These are phyloP conservation scores for Deroplatys truncata DNA, from an alignment of 2,888 invertebrate species.

Conservation along the genomic window DNA sequence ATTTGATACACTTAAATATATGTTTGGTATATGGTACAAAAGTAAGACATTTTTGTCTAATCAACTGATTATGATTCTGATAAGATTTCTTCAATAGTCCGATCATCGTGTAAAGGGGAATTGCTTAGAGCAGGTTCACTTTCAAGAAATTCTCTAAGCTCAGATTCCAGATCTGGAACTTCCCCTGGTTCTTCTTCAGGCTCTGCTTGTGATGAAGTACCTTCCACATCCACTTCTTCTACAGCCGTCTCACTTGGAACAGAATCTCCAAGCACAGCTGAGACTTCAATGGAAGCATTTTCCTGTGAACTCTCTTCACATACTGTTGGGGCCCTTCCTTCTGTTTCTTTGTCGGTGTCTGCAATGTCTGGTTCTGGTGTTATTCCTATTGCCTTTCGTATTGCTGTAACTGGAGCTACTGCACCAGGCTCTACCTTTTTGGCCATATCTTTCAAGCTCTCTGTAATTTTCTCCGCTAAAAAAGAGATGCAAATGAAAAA, in stretches of 20 bases:
- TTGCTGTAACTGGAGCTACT: conserved; percentile 61
- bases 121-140: conserved; percentile 57
- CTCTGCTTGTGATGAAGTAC: conserved; percentile 27
- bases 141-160: conserved; percentile 66
- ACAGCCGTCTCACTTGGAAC: conserved; percentile 36
- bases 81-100: conserved; percentile 30
- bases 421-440: conserved; percentile 69
- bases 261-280: conserved; percentile 34
- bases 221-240: conserved; percentile 28
- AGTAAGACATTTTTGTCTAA: not conserved
- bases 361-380: conserved; percentile 1
- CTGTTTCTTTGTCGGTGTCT: conserved; percentile 27
- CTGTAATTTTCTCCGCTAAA: conserved; percentile 60
- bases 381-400: conserved; percentile 75
- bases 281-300: conserved; percentile 13
- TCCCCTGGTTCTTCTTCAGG: conserved; percentile 37
- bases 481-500: not conserved
- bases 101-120: conserved; percentile 42
- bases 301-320: conserved; percentile 21
- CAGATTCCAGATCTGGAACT: conserved; percentile 61
- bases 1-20: not conserved
- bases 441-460: conserved; percentile 70
- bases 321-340: not conserved
- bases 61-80: conserved; percentile 26
- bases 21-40: not conserved